Evolutionary conservation across 1,140 invertebrate species (phyloP), one percentile per base, ranked within the genome.

Genomic region (Drosophila yakuba): DNA sequence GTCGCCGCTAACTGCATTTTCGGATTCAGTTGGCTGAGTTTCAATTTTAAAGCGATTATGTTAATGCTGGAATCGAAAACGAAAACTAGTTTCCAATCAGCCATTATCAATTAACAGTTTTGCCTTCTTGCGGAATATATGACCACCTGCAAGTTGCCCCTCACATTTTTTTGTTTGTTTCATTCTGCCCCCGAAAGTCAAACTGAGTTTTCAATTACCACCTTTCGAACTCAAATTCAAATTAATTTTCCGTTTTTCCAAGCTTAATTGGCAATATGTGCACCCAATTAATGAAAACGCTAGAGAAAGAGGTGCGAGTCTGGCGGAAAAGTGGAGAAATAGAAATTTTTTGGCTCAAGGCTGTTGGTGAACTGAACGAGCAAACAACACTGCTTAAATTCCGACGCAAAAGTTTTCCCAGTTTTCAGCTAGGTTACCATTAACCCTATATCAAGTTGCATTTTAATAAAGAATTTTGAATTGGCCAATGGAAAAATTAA

Each of bases 31-130:
- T 63, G 23, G 59, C 14, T 35, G 66, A 78, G 82, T 88, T 86
- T 88, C 82, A 86, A 86, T 86, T 86, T 86, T 88, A 86, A 86
- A 86, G 78, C 78, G 83, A 88, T 86, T 86, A 86, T 86, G 82
- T 88, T 86, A 86, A 86, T 86, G 78, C 54, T 67, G 23, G 51
- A 35, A 32, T 39, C 47, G 66, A 69, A 56, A 44, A 69, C 61
- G 25, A 67, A 84, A 86, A 86, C 83, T 69, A 88, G 83, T 86
- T 86, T 86, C 76, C 75, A 86, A 86, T 86, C 83, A 86, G 83
- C 72, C 80, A 84, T 84, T 84, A 84, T 74, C 72, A 78, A 84
- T 84, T 84, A 84, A 78, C 67, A 67, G 75, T 80, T 82, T 77
- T 67, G 67, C 50, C 67, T 71, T 56, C 67, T 78, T 72, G 59